Percentiles rank a stretch among this genome's conserved stretches.
Conservation (phyloP, 2,113 vertebrate species). For the Petrocephalus zakoni region DNA sequence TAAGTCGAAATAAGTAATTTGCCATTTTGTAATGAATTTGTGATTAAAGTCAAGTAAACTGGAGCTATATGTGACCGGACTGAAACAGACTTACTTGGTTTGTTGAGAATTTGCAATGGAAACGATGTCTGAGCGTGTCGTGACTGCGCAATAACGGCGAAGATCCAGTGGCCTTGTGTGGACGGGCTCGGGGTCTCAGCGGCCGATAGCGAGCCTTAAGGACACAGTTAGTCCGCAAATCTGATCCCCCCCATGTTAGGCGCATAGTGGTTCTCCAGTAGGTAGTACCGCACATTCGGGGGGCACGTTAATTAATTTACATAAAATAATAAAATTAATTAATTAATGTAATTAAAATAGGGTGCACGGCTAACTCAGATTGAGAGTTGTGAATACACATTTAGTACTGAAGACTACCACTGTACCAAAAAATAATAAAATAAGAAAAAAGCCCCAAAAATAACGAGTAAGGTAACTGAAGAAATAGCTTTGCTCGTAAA, state of each 20-base stretch:
- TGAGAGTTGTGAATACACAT: neutral
- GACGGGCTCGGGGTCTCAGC: neutral
- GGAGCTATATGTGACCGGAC: neutral
- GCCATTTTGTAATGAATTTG: neutral
- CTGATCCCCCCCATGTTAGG: neutral
- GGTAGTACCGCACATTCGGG: neutral
- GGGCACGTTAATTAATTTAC: neutral
- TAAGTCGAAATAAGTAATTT: neutral
- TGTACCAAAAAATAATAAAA: too few species aligned
- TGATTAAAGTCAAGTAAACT: neutral
- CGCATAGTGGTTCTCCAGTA: neutral
- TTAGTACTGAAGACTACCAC: neutral
- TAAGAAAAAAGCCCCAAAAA: neutral
- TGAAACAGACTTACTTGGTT: neutral
- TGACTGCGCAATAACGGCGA: neutral
- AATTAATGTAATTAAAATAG: neutral
- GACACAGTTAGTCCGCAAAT: slow-evolving; percentile 10
- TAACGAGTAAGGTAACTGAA: neutral
- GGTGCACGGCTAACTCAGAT: neutral
- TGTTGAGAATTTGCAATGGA: neutral
- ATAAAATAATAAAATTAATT: too few species aligned
- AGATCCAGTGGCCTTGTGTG: neutral
- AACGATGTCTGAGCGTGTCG: neutral
- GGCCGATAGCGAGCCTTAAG: neutral
- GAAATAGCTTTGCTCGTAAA: neutral